Percentiles rank a stretch among this genome's conserved stretches.
Conservation (phyloP, 2,113 vertebrate genomes). For the Eptesicus fuscus region DNA sequence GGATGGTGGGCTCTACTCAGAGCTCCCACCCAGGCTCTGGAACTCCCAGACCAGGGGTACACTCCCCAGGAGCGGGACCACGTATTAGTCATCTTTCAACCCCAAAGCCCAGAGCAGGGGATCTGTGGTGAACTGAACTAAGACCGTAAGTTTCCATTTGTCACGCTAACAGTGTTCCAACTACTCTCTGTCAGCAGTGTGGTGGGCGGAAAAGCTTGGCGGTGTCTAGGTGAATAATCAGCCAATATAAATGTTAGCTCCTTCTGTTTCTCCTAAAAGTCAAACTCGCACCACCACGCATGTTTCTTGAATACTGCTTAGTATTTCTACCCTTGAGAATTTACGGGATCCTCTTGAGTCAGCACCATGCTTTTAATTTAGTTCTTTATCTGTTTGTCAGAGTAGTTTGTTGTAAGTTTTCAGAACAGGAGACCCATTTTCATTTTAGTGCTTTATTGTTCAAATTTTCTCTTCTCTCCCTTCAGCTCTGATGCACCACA, state of each 20-base stretch:
- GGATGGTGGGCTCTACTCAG: not conserved
- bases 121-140: not conserved
- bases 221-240: not conserved
- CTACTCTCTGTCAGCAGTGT: not conserved
- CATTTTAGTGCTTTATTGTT: not conserved
- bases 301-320: not conserved
- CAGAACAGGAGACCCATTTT: not conserved
- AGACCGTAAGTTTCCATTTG: not conserved
- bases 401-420: not conserved
- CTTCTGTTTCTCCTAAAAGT: not conserved
- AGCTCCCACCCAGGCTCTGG: not conserved
- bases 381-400: not conserved
- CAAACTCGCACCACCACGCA: not conserved
- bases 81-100: not conserved
- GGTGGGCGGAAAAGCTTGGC: not conserved
- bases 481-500: constrained; percentile 98
- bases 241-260: not conserved
- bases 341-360: not conserved
- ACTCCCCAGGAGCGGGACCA: not conserved
- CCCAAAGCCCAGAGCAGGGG: not conserved
- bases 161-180: not conserved
- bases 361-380: not conserved
- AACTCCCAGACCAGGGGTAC: not conserved
- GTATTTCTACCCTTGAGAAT: not conserved
- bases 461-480: not conserved